Evolutionary conservation across 2,888 invertebrate genomes (phyloP).

Genomic region (Siphlonurus alternatus): DNA sequence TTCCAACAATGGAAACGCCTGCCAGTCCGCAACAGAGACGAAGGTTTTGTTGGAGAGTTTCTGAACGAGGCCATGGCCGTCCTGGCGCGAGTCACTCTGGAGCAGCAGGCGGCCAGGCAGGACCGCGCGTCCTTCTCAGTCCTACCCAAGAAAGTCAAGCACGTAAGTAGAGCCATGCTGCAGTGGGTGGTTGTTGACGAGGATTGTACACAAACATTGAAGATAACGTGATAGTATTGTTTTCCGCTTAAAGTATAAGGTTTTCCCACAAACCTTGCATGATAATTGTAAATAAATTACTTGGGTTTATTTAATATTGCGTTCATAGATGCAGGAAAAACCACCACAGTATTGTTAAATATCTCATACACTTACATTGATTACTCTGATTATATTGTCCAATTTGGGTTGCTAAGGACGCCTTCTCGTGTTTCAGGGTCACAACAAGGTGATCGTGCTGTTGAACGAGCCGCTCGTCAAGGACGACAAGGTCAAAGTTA

Average conservation of each 20-base stretch:
- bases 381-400: no score
- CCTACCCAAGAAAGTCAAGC: conserved; percentile 58
- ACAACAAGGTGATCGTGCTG: conserved; percentile 63
- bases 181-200: neutral
- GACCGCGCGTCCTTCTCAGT: conserved; percentile 53
- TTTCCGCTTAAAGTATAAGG: no score
- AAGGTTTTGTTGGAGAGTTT: conserved; percentile 67
- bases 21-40: conserved; percentile 60
- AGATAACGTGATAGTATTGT: no score
- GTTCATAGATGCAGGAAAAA: no score
- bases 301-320: no score
- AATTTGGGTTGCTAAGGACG: no score
- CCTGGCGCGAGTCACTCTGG: conserved; percentile 37
- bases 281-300: no score
- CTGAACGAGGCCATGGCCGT: conserved; percentile 67
- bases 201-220: neutral
- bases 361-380: no score
- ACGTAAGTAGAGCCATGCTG: conserved; percentile 35
- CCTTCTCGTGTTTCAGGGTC: conserved; percentile 50
- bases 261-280: no score
- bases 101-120: conserved; percentile 24
- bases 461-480: conserved; percentile 59
- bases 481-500: conserved; percentile 59
- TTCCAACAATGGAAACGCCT: conserved; percentile 69
- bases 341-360: no score